These are phyloP conservation scores for Myotis planiceps DNA, from an alignment of 2,797 vertebrate species.

Conservation along the genomic window DNA sequence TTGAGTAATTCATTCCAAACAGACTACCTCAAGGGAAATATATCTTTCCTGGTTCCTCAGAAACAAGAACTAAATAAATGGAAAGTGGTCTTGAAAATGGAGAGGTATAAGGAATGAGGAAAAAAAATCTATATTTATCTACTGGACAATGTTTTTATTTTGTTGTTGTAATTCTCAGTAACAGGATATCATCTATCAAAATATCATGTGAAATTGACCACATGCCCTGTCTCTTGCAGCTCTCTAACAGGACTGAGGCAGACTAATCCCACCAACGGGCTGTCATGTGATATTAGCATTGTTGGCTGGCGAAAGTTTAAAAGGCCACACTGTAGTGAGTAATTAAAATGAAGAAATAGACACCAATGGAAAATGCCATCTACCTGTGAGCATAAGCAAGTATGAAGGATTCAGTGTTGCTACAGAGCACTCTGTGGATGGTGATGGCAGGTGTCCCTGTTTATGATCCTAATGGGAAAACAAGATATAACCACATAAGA, in stretches of 20 bases:
- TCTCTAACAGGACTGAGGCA: background rate
- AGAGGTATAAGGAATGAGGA: background rate
- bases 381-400: background rate
- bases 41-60: slow-evolving; percentile 3
- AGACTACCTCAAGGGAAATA: background rate
- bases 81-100: slow-evolving; percentile 35
- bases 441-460: background rate
- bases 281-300: background rate
- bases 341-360: background rate
- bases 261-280: background rate
- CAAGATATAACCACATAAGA: background rate
- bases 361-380: background rate
- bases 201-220: background rate
- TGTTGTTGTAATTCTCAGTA: slow-evolving; percentile 12
- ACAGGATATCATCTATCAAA: background rate
- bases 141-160: background rate
- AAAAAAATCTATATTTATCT: slow-evolving; percentile 18
- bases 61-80: slow-evolving; percentile 29
- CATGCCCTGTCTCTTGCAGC: background rate
- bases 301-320: background rate
- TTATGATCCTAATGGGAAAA: background rate
- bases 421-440: background rate
- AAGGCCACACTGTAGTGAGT: background rate
- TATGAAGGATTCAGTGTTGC: background rate
- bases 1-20: slow-evolving; percentile 46